These are phyloP conservation scores for Lagenorhynchus albirostris DNA, from an alignment of 2,113 vertebrate species.

Conservation along the genomic window DNA sequence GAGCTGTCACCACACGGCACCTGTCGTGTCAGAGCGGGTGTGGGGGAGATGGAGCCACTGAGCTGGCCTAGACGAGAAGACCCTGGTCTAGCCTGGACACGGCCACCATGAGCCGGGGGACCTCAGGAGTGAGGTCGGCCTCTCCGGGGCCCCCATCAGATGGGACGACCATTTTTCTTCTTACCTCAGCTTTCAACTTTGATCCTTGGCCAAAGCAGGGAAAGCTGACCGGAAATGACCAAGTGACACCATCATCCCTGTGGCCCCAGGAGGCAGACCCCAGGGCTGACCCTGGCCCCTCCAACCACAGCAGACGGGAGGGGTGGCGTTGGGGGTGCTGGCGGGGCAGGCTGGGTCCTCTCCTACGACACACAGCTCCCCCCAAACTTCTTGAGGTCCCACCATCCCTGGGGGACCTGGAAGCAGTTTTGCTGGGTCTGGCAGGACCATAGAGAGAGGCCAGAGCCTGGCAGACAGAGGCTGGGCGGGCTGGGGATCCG, in stretches of 20 bases:
- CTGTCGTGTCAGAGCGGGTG: background rate
- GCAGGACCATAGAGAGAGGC: background rate
- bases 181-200: background rate
- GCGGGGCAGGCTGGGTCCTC: background rate
- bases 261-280: fast-evolving
- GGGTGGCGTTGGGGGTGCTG: background rate
- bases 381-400: background rate
- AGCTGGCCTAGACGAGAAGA: background rate
- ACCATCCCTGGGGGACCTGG: fast-evolving
- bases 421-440: background rate
- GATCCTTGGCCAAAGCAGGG: background rate
- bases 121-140: background rate
- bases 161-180: too few relatives aligned
- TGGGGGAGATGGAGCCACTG: fast-evolving
- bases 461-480: background rate
- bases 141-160: background rate
- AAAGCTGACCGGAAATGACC: background rate
- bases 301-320: background rate
- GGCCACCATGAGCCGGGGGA: background rate
- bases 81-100: fast-evolving
- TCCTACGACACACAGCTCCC: background rate
- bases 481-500: background rate
- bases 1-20: fast-evolving
- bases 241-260: background rate
- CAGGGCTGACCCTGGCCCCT: too few relatives aligned